phyloP scores from a whole-genome alignment of 2,113 vertebrate genomes.

The Thryonomys swinderianus region DNA sequence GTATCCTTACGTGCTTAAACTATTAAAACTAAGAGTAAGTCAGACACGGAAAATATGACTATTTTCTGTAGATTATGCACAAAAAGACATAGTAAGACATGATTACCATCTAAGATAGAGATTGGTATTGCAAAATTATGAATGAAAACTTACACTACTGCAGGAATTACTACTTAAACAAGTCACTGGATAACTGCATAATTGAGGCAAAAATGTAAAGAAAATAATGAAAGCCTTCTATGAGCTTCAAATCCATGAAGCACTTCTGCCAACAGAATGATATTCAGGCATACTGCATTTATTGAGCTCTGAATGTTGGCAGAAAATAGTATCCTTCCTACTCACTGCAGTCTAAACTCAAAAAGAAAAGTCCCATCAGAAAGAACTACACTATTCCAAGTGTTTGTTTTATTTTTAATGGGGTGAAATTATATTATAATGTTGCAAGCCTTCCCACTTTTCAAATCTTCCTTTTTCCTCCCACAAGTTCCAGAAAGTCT shows the following conservation, averaged over 20 bases:
- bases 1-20: background rate
- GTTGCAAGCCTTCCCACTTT: background rate
- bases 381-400: background rate
- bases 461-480: background rate
- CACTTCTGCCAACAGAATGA: slow-evolving; percentile 26
- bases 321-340: slow-evolving; percentile 29
- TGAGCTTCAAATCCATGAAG: background rate
- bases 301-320: background rate
- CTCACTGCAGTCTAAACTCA: background rate
- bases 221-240: background rate
- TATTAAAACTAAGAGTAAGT: background rate
- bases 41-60: background rate
- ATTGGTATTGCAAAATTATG: background rate
- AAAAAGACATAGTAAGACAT: background rate
- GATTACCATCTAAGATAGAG: slow-evolving; percentile 7
- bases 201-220: slow-evolving; percentile 24
- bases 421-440: background rate
- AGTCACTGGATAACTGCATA: background rate
- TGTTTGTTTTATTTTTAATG: background rate
- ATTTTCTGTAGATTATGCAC: slow-evolving; percentile 5
- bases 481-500: background rate
- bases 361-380: background rate
- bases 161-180: slow-evolving; percentile 51
- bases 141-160: slow-evolving; percentile 30
- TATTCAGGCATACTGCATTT: background rate